phyloP scores from a whole-genome alignment of 2,113 vertebrate genomes.

The Hyperopisus bebe region DNA sequence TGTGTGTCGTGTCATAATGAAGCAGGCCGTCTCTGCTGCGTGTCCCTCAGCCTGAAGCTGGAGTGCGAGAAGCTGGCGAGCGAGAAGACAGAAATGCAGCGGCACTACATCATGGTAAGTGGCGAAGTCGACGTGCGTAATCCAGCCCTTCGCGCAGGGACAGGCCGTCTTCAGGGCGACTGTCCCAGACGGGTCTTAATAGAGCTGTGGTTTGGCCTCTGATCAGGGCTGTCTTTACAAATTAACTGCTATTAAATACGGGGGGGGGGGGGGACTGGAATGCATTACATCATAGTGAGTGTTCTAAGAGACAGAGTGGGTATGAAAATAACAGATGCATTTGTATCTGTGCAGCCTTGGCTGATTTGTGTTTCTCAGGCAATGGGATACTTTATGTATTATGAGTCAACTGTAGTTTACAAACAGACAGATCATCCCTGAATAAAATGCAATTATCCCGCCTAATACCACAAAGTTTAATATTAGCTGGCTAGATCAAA shows the following conservation, averaged over 20 bases:
- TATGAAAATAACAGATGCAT: neutral
- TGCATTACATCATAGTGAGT: neutral
- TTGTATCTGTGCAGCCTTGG: neutral
- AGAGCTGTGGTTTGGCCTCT: neutral
- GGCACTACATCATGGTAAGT: constrained; percentile 73
- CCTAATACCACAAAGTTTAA: neutral
- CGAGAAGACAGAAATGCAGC: constrained; percentile 72
- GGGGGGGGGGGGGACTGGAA: too few relatives aligned
- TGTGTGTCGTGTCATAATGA: neutral
- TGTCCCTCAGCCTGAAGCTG: constrained; percentile 61
- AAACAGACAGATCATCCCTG: neutral
- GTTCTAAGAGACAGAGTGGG: neutral
- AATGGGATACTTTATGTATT: neutral
- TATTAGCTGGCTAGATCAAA: neutral
- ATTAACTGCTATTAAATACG: constrained; percentile 5
- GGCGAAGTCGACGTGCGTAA: neutral
- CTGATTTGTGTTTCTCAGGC: neutral
- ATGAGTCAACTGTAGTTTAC: neutral
- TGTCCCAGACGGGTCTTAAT: neutral
- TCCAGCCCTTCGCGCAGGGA: neutral
- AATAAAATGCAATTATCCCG: neutral
- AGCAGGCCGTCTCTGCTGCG: neutral
- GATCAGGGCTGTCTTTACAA: neutral
- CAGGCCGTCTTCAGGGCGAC: neutral
- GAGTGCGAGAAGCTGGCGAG: constrained; percentile 70